These are phyloP conservation scores for Nebria ingens DNA, from an alignment of 1,140 invertebrate genomes.

Conservation along the genomic window DNA sequence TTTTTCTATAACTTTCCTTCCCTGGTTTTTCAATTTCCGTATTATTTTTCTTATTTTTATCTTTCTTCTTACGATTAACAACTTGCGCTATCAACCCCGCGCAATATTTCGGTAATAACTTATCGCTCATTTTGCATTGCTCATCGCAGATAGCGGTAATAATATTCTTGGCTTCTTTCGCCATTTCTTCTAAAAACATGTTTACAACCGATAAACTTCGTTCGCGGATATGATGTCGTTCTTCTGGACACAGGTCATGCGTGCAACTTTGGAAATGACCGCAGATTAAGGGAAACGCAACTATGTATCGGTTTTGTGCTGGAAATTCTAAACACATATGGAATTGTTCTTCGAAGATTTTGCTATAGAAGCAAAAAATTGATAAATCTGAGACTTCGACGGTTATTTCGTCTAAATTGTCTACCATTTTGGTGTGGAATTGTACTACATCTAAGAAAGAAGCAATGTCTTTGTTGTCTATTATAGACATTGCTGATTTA, in stretches of 20 bases:
- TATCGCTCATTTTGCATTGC: constrained; percentile 88
- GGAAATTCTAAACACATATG: constrained; percentile 98
- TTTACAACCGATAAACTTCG: constrained; percentile 93
- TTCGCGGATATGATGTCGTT: constrained; percentile 92
- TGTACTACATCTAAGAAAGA: constrained; percentile 89
- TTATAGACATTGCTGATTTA: constrained; percentile 71
- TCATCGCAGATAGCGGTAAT: constrained; percentile 98
- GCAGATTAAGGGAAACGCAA: constrained; percentile 95
- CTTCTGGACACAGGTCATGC: constrained; percentile 97
- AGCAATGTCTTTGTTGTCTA: constrained; percentile 80
- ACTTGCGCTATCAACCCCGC: constrained; percentile 78
- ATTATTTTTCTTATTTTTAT: constrained; percentile 77
- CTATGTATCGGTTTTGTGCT: constrained; percentile 93
- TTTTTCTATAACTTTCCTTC: constrained; percentile 88
- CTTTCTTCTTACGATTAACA: constrained; percentile 85
- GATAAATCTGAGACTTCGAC: constrained; percentile 95
- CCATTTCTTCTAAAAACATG: constrained; percentile 97
- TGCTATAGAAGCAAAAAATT: constrained; percentile 94
- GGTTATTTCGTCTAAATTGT: constrained; percentile 94
- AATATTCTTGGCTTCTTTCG: constrained; percentile 97
- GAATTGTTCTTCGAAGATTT: constrained; percentile 96
- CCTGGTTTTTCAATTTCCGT: constrained; percentile 83
- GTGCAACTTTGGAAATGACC: constrained; percentile 96
- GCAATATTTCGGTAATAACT: constrained; percentile 90
- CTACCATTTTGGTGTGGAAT: constrained; percentile 98